Conservation (phyloP, 2,797 vertebrate species). For the Chrysocyon brachyurus region DNA sequence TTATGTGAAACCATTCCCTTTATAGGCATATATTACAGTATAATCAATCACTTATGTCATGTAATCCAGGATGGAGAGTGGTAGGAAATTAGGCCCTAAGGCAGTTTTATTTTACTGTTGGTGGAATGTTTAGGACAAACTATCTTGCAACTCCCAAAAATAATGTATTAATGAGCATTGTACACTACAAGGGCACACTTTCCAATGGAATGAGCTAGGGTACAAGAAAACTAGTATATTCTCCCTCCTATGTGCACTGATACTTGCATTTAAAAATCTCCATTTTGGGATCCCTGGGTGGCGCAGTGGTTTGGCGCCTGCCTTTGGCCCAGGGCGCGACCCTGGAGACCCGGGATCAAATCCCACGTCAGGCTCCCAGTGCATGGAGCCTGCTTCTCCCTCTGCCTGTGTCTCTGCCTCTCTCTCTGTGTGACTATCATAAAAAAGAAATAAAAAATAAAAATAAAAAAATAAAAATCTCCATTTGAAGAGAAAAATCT, state of each 20-base stretch:
- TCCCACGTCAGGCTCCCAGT: too few species aligned
- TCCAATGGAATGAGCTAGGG: not conserved
- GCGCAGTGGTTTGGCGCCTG: too few species aligned
- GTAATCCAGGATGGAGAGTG: constrained; percentile 56
- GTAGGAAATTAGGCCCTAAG: not conserved
- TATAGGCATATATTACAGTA: constrained; percentile 38
- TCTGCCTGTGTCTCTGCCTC: too few species aligned
- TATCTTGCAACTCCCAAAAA: constrained; percentile 14
- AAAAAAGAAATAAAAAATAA: too few species aligned
- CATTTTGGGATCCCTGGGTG: not conserved
- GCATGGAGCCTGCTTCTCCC: too few species aligned
- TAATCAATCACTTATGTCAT: constrained; percentile 45
- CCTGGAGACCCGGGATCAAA: too few species aligned
- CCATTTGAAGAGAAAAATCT: not conserved
- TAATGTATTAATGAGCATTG: not conserved
- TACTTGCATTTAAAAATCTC: constrained; percentile 12
- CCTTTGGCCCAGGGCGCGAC: too few species aligned
- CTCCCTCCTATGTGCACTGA: not conserved
- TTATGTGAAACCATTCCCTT: constrained; percentile 8
- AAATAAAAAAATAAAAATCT: not conserved
- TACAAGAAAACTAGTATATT: not conserved
- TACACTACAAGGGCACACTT: not conserved
- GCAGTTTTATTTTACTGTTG: constrained; percentile 6
- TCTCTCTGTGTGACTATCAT: too few species aligned
- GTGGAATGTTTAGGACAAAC: constrained; percentile 56